phyloP scores from a whole-genome alignment of 2,113 vertebrate species.

The Myotis davidii region DNA sequence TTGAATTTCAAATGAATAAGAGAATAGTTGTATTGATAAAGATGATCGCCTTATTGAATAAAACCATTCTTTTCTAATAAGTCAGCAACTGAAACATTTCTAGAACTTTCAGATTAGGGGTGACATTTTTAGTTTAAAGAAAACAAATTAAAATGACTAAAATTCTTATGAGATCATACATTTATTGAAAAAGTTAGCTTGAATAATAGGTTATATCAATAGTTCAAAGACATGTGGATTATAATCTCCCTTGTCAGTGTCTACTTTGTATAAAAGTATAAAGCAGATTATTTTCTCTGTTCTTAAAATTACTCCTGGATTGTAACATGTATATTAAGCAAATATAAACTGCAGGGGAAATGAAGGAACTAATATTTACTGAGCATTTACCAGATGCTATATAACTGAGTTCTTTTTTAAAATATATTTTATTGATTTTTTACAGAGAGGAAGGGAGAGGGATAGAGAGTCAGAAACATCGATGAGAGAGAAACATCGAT shows the following conservation, averaged over 20 bases:
- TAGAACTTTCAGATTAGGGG: conserved; percentile 29
- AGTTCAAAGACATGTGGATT: background rate
- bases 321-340: conserved; percentile 35
- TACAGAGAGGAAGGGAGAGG: too few species aligned
- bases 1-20: conserved; percentile 57
- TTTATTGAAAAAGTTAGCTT: conserved; percentile 68
- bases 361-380: conserved; percentile 25
- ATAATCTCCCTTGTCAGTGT: background rate
- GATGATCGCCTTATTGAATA: conserved; percentile 28
- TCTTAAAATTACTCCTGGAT: conserved; percentile 17
- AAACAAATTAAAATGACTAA: conserved; percentile 47
- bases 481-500: too few species aligned
- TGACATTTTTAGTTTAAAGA: conserved; percentile 59
- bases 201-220: conserved; percentile 52
- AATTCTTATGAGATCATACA: conserved; percentile 66
- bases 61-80: conserved; percentile 59
- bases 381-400: background rate
- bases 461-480: too few species aligned
- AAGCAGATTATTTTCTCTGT: conserved; percentile 47
- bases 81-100: conserved; percentile 27
- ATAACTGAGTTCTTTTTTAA: background rate
- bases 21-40: conserved; percentile 47
- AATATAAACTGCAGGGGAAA: conserved; percentile 25
- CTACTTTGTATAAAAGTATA: conserved; percentile 51
- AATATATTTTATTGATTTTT: too few species aligned